phyloP scores from a whole-genome alignment of 2,888 invertebrate species.

The Clitarchus hookeri region DNA sequence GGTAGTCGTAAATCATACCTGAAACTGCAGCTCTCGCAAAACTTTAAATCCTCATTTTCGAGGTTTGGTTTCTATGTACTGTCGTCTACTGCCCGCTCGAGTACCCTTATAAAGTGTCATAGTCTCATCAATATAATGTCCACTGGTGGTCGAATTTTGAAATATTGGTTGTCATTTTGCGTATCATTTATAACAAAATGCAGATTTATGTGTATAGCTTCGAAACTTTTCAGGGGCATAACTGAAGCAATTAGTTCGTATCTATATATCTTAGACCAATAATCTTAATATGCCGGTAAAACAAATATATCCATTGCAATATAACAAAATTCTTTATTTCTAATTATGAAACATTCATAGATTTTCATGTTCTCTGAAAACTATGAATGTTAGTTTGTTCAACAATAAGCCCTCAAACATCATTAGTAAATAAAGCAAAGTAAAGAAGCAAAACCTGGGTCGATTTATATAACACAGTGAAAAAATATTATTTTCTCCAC shows the following conservation, averaged over 20 bases:
- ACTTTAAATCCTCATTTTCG: background rate
- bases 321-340: background rate
- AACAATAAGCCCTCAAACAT: background rate
- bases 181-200: background rate
- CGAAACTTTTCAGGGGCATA: background rate
- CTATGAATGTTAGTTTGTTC: background rate
- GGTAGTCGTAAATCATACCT: background rate
- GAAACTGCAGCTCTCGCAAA: background rate
- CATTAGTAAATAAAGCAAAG: background rate
- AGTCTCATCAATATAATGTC: background rate
- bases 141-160: background rate
- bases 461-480: background rate
- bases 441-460: background rate
- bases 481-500: background rate
- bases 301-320: background rate
- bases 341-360: background rate
- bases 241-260: background rate
- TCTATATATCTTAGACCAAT: background rate
- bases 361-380: background rate
- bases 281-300: background rate
- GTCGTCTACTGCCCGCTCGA: background rate
- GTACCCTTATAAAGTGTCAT: background rate
- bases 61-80: background rate
- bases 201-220: background rate
- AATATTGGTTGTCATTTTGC: background rate